phyloP scores from a whole-genome alignment of 2,113 vertebrate genomes.

The Propithecus coquereli region DNA sequence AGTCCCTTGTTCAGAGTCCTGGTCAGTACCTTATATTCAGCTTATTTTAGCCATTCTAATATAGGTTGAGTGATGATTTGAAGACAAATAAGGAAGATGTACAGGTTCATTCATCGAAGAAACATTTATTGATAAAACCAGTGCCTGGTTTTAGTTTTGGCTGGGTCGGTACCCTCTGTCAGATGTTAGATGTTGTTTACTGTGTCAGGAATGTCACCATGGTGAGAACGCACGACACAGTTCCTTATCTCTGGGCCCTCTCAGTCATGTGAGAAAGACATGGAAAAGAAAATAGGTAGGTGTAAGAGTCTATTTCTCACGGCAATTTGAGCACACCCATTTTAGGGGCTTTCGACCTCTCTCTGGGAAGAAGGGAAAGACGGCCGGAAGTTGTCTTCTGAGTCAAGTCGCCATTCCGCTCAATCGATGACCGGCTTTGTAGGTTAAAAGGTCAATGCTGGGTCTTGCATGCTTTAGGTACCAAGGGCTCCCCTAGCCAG shows the following conservation, averaged over 20 bases:
- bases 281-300: background rate
- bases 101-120: background rate
- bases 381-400: background rate
- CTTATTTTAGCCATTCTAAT: background rate
- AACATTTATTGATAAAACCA: conserved; percentile 4
- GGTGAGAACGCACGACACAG: background rate
- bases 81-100: background rate
- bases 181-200: background rate
- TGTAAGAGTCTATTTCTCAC: background rate
- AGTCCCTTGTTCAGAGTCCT: background rate
- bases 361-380: background rate
- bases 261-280: background rate
- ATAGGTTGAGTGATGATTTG: background rate
- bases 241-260: background rate
- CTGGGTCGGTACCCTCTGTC: background rate
- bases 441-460: background rate
- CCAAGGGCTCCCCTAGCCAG: background rate
- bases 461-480: background rate
- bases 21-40: background rate
- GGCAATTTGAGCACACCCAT: background rate
- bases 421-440: background rate
- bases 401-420: background rate
- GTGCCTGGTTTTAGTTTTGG: background rate
- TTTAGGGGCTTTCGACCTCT: background rate
- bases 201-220: background rate